Evolutionary conservation across 2,888 invertebrate species (phyloP), one percentile per base, ranked within the genome.

Genomic region (Notodonta ziczac): DNA sequence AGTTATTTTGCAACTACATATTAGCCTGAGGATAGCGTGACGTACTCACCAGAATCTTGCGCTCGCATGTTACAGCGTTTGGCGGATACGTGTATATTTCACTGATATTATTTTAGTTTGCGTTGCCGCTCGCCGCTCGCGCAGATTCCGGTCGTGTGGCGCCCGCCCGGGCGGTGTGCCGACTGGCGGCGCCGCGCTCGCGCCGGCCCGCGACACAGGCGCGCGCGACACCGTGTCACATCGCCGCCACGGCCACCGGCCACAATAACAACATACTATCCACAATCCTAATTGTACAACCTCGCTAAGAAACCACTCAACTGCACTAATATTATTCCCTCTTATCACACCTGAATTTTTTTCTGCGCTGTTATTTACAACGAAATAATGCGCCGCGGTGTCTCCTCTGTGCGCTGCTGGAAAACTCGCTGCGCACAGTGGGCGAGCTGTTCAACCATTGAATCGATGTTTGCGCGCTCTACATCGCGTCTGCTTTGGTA

Each of bases 141-240:
- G 90, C 91, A 88, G 93, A 93, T 84, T 82, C 93, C 87, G 93
- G 93, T 93, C 93, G 93, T 93, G 91, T 91, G 91, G 92, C 93
- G 88, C 91, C 93, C 93, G 93, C 93, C 92, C 93, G 92, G 93
- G 93, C 93, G 93, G 93, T 83, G 80, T 85, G 93, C 91, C 91
- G 92, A 93, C 93, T 93, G 92, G 79, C 82, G 83, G 74, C 67
- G 58, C 65, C 70, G 75, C 76, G 71, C 74, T 69, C 74, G 67
- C 67, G 61, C 76, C 68, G 60, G 24, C 59, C 59, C 55, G 53
- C 61, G 9, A 12, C 39, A 13, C 39, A 12, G 16, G 59, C 72
- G 70, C 73, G 63, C 69, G 68, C 59, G 60, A 58, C 74, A 72
- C 76, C 60, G 78, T 72, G 70, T 65, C 64, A 48, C 54, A 54